Base-by-base conservation (phyloP, 2,888 invertebrate species). In the Empis stercorea region DNA sequence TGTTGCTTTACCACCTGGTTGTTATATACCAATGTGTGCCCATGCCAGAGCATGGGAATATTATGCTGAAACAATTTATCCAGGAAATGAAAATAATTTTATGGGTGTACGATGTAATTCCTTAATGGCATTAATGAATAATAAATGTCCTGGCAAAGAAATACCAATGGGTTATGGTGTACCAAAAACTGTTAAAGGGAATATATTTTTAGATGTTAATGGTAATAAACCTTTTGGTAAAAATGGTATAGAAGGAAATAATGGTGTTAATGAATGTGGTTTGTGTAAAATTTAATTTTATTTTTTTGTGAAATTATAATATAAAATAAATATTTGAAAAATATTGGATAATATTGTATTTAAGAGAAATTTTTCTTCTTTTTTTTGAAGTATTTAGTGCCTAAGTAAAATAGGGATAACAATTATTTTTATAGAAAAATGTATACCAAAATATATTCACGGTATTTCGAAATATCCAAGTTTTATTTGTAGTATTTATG, bases 101-200 rank as follows among this genome's bases (percentile, higher is more conserved):
- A 43, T 59, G 44, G 66, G 55, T 0, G 45, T 45, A 1, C 56
- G 59, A 15, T 67, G 66, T 47, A 54, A 45, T 7, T 59, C 63
- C 2, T 38, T 68, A 43, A 45, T 51, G 3, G 51, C 54, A 2
- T 46, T 68, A 45, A 58, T 58, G 16, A 53, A 56, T 1, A 50
- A 54, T 11, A 57, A 58, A 41, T 69, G 70, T 46, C 43, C 54
- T 1, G 61, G 62, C 4, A 38, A 40, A 6, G 44, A 57, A 7
- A 43, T 54, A 10, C 58, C 61, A 15, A 69, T 69, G 69, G 68
- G 68, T 10, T 63, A 57, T 51, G 59, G 54, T n/a, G 57, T 54
- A 23, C 57, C 65, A 0, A 46, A 20, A 1, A 46, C 50, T 10
- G 36, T 61, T 3, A 66, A 62, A 48, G 69, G 69, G 17, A 68